phyloP scores from a whole-genome alignment of 2,888 invertebrate species.

The Nomada ruficornis region DNA sequence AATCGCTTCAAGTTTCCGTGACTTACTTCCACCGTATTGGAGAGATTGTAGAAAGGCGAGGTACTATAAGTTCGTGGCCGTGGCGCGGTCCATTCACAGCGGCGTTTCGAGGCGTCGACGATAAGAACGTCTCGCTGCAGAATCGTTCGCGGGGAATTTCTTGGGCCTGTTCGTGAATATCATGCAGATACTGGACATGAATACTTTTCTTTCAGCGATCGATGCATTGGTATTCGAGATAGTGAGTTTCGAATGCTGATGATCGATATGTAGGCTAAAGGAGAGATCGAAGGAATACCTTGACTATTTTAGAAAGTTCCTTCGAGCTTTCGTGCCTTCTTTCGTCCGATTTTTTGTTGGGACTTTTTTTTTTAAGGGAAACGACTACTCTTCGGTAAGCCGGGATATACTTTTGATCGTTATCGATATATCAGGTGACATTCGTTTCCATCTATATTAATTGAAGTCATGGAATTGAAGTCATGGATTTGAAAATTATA shows the following conservation, averaged over 20 bases:
- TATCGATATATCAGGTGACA: too few species aligned
- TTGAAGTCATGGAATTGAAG: too few species aligned
- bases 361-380: background rate
- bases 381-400: too few species aligned
- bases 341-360: background rate
- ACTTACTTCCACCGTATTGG: constrained; percentile 77
- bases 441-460: background rate
- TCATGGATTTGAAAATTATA: too few species aligned
- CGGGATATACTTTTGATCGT: too few species aligned
- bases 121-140: background rate
- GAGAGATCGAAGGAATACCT: constrained; percentile 17
- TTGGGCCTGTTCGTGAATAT: background rate
- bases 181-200: background rate
- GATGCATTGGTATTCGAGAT: background rate
- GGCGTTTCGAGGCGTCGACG: background rate
- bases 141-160: background rate
- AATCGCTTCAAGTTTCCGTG: constrained; percentile 68
- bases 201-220: background rate
- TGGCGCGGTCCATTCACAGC: constrained; percentile 55
- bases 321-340: constrained; percentile 14
- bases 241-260: background rate
- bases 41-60: constrained; percentile 72
- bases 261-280: constrained; percentile 16
- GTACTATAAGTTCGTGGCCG: constrained; percentile 76
- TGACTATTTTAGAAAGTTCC: background rate